A percentile compares a stretch with the other conserved stretches of the same genome.
Evolutionary conservation across 37 sponge, comb jelly and placozoan genomes (phyloP).

Genomic region (Diacarnus erythraeanus): DNA sequence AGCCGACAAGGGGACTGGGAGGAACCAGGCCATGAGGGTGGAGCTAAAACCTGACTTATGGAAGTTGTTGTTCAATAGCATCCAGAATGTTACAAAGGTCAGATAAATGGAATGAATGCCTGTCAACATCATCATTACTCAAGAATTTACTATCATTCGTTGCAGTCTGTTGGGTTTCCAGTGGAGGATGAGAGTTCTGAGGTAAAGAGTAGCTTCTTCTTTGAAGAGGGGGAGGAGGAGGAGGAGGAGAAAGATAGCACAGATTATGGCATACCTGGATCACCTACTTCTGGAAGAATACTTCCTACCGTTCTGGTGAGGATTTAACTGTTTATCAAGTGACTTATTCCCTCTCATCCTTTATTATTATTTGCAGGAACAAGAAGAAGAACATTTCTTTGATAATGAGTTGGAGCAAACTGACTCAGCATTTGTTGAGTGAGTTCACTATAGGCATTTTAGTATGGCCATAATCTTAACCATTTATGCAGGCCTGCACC

Average conservation of each 20-base stretch:
- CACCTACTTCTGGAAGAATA: neutral
- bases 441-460: neutral
- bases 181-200: neutral
- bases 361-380: neutral
- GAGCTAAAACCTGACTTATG: slow-evolving; percentile 63
- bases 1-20: slow-evolving; percentile 19
- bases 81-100: neutral
- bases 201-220: neutral
- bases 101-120: slow-evolving; percentile 26
- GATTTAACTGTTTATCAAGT: neutral
- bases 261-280: neutral
- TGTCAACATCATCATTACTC: too few species aligned
- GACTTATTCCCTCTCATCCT: neutral
- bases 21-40: slow-evolving; percentile 16
- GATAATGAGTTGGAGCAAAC: slow-evolving; percentile 8
- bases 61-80: slow-evolving; percentile 32
- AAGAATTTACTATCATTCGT: too few species aligned
- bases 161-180: neutral
- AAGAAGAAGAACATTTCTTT: slow-evolving; percentile 27
- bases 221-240: slow-evolving; percentile 2
- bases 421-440: slow-evolving; percentile 16
- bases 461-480: neutral
- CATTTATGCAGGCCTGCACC: neutral
- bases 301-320: neutral
- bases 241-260: neutral